A percentile compares a stretch with the other conserved stretches of the same genome.
Evolutionary conservation across 2,888 invertebrate genomes (phyloP).

Genomic region (Malacosoma neustria): DNA sequence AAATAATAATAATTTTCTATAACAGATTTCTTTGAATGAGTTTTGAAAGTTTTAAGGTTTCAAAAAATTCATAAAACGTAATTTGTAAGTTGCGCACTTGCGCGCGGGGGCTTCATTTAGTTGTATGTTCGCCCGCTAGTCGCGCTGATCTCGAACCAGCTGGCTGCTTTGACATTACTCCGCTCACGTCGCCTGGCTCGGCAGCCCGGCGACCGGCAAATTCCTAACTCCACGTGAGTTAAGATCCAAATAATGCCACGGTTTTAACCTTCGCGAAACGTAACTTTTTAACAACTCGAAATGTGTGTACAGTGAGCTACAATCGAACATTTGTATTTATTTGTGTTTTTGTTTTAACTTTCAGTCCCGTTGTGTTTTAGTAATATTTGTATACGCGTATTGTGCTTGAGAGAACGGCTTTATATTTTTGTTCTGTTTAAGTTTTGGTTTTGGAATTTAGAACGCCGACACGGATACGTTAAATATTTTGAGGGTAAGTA

Average conservation of each 20-base stretch:
- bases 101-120: conserved; percentile 36
- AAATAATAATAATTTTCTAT: too few relatives aligned
- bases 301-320: conserved; percentile 21
- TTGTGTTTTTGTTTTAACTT: conserved; percentile 31
- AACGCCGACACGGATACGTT: neutral
- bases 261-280: conserved; percentile 40
- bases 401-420: conserved; percentile 45
- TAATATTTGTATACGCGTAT: conserved; percentile 49
- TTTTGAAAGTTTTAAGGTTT: too few relatives aligned
- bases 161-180: conserved; percentile 57
- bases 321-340: conserved; percentile 17
- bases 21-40: too few relatives aligned
- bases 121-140: conserved; percentile 58
- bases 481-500: neutral
- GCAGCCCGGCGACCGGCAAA: conserved; percentile 36
- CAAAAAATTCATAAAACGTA: too few relatives aligned
- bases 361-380: conserved; percentile 41
- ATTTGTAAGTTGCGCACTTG: conserved; percentile 34
- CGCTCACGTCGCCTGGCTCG: conserved; percentile 45
- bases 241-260: conserved; percentile 34
- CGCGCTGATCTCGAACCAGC: conserved; percentile 51
- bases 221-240: conserved; percentile 46
- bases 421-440: conserved; percentile 54
- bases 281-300: conserved; percentile 41
- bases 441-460: conserved; percentile 19